Percentiles rank a stretch among this genome's conserved stretches.
Conservation (phyloP, 2,113 vertebrate genomes). For the Erpornis zantholeuca region DNA sequence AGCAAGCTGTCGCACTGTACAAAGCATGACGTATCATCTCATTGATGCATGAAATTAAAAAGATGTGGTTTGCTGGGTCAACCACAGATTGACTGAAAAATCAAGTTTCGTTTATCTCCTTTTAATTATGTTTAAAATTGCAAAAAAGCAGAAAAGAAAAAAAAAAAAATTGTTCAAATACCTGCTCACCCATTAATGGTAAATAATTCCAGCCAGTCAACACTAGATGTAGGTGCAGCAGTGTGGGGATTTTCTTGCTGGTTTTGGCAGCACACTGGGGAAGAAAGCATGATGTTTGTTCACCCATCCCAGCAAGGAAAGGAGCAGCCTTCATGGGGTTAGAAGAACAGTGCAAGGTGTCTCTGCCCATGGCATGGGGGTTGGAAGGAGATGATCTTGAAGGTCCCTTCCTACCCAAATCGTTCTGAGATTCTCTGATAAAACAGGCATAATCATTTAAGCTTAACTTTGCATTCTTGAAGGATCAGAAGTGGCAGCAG, state of each 20-base stretch:
- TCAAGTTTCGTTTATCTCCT: constrained; percentile 68
- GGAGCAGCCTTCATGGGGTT: not conserved
- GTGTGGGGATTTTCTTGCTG: not conserved
- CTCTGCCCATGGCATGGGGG: no score
- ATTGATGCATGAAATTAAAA: constrained; percentile 79
- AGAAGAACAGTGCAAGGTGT: not conserved
- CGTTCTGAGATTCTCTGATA: not conserved
- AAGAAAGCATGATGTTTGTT: not conserved
- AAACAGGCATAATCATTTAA: not conserved
- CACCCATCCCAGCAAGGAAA: not conserved
- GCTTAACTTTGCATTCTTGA: not conserved
- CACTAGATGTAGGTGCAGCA: not conserved
- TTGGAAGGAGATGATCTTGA: not conserved
- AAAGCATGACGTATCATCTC: constrained; percentile 70
- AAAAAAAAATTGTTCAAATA: not conserved
- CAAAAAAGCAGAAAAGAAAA: not conserved
- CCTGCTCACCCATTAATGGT: not conserved
- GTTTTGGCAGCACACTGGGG: not conserved
- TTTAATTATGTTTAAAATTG: constrained; percentile 64
- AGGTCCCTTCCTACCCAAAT: not conserved
- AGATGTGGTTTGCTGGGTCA: constrained; percentile 78
- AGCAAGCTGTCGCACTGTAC: constrained; percentile 72
- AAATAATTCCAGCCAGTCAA: not conserved
- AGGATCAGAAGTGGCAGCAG: not conserved
- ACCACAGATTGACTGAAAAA: constrained; percentile 68